Evolutionary conservation across 2,113 vertebrate genomes (phyloP).

Genomic region (Ibidorhyncha struthersii): DNA sequence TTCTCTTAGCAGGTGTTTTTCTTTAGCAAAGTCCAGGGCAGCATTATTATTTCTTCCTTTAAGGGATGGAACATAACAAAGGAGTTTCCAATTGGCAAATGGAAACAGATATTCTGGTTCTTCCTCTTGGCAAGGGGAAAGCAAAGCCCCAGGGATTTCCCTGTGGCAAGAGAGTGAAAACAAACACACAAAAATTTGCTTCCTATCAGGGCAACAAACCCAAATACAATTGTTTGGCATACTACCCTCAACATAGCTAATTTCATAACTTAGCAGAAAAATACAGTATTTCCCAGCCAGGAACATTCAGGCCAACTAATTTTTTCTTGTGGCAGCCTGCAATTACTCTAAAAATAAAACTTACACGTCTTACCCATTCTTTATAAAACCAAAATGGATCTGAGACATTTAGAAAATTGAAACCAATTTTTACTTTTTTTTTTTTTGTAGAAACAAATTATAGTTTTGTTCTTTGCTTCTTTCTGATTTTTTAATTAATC

Average conservation of each 20-base stretch:
- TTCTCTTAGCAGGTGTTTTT: slow-evolving; percentile 22
- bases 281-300: slow-evolving; percentile 28
- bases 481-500: not conserved
- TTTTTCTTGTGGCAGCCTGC: not conserved
- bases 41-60: slow-evolving; percentile 29
- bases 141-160: slow-evolving; percentile 12
- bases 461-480: not conserved
- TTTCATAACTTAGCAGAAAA: slow-evolving; percentile 37
- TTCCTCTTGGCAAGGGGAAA: slow-evolving; percentile 58
- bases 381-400: not conserved
- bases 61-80: slow-evolving; percentile 41
- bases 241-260: not conserved
- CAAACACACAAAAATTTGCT: slow-evolving; percentile 39
- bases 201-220: slow-evolving; percentile 24
- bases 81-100: slow-evolving; percentile 30
- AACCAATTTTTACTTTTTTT: not conserved
- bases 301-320: not conserved
- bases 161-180: slow-evolving; percentile 9
- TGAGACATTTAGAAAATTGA: not conserved
- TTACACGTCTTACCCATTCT: not conserved
- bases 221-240: slow-evolving; percentile 22
- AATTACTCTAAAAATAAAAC: slow-evolving; percentile 42
- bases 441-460: not conserved
- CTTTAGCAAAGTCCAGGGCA: not conserved
- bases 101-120: slow-evolving; percentile 43